These are phyloP conservation scores for Gymnogyps californianus DNA, from an alignment of 2,113 vertebrate genomes.

Conservation along the genomic window DNA sequence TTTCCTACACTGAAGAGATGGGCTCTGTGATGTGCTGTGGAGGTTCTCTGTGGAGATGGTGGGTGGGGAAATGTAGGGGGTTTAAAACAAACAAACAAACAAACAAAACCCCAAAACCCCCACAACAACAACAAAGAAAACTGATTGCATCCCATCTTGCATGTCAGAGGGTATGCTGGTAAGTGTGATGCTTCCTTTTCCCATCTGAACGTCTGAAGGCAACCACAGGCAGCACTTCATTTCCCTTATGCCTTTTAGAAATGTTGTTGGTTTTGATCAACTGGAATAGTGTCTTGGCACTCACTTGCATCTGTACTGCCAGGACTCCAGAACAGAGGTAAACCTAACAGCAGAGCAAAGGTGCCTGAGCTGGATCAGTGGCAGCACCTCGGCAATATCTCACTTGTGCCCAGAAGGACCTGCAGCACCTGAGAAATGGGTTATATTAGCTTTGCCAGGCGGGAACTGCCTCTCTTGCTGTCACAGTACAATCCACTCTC, in stretches of 20 bases:
- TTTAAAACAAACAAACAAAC: neutral
- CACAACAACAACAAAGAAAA: neutral
- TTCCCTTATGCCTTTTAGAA: neutral
- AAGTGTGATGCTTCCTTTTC: neutral
- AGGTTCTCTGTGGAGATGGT: neutral
- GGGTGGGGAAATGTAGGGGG: fast-evolving
- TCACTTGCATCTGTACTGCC: neutral
- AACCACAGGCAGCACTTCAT: neutral
- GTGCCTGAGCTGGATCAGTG: neutral
- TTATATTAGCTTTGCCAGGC: neutral
- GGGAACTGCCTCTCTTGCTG: neutral
- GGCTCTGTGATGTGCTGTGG: neutral
- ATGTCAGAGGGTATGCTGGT: neutral
- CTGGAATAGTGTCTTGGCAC: neutral
- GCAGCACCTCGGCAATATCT: neutral
- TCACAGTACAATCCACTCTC: neutral
- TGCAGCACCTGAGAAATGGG: neutral
- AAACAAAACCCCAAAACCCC: too few relatives aligned
- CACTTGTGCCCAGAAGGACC: neutral
- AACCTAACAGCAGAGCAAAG: neutral
- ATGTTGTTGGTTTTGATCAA: neutral
- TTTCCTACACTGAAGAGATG: neutral
- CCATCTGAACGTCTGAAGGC: neutral
- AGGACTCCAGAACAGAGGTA: neutral
- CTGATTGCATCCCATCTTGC: neutral